These are phyloP conservation scores for Hippocampus zosterae DNA, from an alignment of 2,113 vertebrate species.

Conservation along the genomic window DNA sequence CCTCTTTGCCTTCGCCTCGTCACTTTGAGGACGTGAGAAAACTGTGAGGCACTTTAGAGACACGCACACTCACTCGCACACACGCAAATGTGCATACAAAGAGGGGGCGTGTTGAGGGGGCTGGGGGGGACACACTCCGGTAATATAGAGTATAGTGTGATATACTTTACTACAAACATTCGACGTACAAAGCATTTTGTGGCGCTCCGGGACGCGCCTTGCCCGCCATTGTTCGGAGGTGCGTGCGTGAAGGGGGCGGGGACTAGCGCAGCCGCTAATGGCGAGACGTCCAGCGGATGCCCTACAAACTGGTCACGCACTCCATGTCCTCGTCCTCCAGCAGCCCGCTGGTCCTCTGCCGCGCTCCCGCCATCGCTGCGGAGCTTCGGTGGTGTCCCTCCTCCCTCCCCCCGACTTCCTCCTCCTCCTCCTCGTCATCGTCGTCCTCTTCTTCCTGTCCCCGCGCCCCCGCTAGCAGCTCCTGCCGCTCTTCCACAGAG, in stretches of 20 bases:
- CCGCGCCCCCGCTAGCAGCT: slow-evolving; percentile 60
- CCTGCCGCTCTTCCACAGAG: slow-evolving; percentile 75
- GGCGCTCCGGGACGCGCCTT: slow-evolving; percentile 61
- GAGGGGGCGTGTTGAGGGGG: background rate
- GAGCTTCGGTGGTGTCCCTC: slow-evolving; percentile 45
- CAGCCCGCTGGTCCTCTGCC: slow-evolving; percentile 76
- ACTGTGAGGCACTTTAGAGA: slow-evolving; percentile 99
- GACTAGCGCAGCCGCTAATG: slow-evolving; percentile 50
- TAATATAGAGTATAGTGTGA: slow-evolving; percentile 56
- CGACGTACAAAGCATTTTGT: slow-evolving; percentile 68
- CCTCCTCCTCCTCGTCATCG: slow-evolving; percentile 49
- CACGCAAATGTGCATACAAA: slow-evolving; percentile 41
- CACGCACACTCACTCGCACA: slow-evolving; percentile 75
- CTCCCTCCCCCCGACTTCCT: slow-evolving; percentile 40
- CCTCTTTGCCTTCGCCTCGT: slow-evolving; percentile 63
- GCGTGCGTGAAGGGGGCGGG: slow-evolving; percentile 42
- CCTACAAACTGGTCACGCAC: slow-evolving; percentile 92
- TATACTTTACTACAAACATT: slow-evolving; percentile 61
- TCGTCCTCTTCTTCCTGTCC: slow-evolving; percentile 49
- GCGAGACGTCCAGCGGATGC: slow-evolving; percentile 52
- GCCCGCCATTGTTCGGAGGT: slow-evolving; percentile 67
- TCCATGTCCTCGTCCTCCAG: slow-evolving; percentile 90
- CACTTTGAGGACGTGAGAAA: slow-evolving; percentile 90
- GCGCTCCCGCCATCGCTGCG: slow-evolving; percentile 34
- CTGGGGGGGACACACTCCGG: slow-evolving; percentile 39